Conservation (phyloP, 2,113 vertebrate species). For the Lanius ludovicianus region DNA sequence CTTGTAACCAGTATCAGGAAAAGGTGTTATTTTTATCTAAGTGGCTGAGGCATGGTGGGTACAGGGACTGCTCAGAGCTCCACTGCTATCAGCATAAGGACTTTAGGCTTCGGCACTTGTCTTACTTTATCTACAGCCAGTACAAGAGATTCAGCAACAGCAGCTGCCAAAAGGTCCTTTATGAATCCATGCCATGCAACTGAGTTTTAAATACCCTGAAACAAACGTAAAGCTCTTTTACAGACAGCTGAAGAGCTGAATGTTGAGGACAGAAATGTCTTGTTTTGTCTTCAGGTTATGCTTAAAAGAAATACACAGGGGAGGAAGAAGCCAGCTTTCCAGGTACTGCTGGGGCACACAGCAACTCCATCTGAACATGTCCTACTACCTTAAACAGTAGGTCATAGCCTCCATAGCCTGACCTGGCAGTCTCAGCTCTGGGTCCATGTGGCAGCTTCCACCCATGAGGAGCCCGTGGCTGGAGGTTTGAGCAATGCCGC, state of each 20-base stretch:
- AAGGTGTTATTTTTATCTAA: background rate
- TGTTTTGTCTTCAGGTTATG: background rate
- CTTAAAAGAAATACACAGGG: background rate
- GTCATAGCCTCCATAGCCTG: background rate
- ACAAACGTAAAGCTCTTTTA: background rate
- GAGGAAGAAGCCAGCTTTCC: background rate
- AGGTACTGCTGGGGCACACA: background rate
- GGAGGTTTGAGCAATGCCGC: constrained; percentile 30
- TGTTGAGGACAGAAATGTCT: background rate
- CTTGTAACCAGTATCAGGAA: background rate
- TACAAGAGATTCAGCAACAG: background rate
- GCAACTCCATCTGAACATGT: background rate
- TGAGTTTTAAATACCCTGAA: background rate
- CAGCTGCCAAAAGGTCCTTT: background rate
- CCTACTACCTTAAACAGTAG: background rate
- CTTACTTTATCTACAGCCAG: background rate
- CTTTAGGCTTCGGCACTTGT: background rate
- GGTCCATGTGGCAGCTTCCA: background rate
- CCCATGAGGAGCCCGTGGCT: background rate
- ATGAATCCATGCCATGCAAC: background rate
- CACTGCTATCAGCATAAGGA: background rate
- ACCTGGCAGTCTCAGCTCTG: background rate
- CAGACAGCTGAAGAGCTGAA: background rate
- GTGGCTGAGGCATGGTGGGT: background rate
- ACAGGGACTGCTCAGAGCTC: background rate